These are phyloP conservation scores for Halocynthia aurantium DNA, from an alignment of 23 tunicate genomes.

Conservation along the genomic window DNA sequence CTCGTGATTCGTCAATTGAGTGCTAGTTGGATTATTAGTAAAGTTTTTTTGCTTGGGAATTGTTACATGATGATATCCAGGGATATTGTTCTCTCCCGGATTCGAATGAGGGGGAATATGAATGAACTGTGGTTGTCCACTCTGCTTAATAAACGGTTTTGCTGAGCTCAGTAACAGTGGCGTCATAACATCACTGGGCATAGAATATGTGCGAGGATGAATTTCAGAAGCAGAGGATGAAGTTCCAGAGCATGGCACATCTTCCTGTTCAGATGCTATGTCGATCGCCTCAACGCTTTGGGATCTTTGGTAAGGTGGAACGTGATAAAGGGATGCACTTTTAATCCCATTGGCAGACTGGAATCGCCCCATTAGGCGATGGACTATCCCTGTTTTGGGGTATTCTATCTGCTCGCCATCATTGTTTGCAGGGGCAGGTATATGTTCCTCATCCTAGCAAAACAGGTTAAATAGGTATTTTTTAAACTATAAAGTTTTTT, in stretches of 20 bases:
- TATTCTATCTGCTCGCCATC: not conserved
- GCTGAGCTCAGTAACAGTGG: conserved; percentile 22
- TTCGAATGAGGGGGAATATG: too few relatives aligned
- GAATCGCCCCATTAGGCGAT: conserved; percentile 12
- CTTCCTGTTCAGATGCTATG: not conserved
- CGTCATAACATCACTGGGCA: conserved; percentile 14
- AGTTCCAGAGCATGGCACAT: not conserved
- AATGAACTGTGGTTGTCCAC: not conserved
- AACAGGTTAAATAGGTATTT: too few relatives aligned
- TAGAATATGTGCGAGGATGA: not conserved
- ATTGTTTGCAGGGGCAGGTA: not conserved
- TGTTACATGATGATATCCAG: conserved; percentile 21
- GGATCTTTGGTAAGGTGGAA: conserved; percentile 13
- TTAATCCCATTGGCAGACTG: conserved; percentile 1
- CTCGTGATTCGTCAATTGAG: too few relatives aligned
- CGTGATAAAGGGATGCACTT: not conserved
- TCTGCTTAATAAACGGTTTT: conserved; percentile 15
- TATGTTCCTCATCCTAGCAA: not conserved
- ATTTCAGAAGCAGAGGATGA: not conserved
- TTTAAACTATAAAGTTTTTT: too few relatives aligned
- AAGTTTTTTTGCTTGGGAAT: conserved; percentile 4
- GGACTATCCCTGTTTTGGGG: conserved; percentile 22
- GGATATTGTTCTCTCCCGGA: not conserved
- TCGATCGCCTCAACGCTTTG: conserved; percentile 2
- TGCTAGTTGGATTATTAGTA: too few relatives aligned